Base-by-base conservation (phyloP, 1,140 invertebrate genomes). In the Drosophila repletoides region DNA sequence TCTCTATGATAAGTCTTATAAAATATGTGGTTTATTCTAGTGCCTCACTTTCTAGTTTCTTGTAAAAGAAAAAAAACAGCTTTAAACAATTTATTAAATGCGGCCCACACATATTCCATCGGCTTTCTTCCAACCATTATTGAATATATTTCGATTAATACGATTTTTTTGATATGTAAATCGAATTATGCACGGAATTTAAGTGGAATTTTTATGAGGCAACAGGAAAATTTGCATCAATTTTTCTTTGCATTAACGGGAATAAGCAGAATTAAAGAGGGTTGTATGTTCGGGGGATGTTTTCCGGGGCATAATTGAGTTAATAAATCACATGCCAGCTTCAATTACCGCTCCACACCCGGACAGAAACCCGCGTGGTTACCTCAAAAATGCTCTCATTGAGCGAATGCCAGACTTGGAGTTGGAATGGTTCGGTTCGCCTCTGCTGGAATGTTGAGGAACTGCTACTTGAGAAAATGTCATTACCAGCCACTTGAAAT, bases 401-500 rank as follows among this genome's bases (percentile, higher is more conserved):
- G 38, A 38, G 10, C 28, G 41, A 64, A 33, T 56, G 41, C 46
- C 61, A 64, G 41, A 31, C 14, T 52, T 33, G 12, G 34, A n/a
- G 36, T n/a, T 29, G 24, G 33, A 29, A 46, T 65, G 24, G 56
- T 29, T 61, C 4, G 15, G 19, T 17, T 22, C 40, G 43, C 9
- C 9, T 51, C 59, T 31, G 31, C 28, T 40, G 48, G 63, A 40
- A 46, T 29, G 21, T 28, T 15, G 53, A 56, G 17, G 41, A 76
- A 49, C 41, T 40, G 34, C 58, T 19, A 64, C 60, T 64, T 65
- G 61, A 65, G 60, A 36, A 72, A 77, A 77, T 77, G 74, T 77
- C 74, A 77, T 77, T 77, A 77, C 74, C 74, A 77, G 74, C 63
- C 69, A 73, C 74, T 77, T 77, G 74, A 77, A 79, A 79, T 77